phyloP scores from a whole-genome alignment of 2,797 vertebrate genomes.

The Macrochelys suwanniensis region DNA sequence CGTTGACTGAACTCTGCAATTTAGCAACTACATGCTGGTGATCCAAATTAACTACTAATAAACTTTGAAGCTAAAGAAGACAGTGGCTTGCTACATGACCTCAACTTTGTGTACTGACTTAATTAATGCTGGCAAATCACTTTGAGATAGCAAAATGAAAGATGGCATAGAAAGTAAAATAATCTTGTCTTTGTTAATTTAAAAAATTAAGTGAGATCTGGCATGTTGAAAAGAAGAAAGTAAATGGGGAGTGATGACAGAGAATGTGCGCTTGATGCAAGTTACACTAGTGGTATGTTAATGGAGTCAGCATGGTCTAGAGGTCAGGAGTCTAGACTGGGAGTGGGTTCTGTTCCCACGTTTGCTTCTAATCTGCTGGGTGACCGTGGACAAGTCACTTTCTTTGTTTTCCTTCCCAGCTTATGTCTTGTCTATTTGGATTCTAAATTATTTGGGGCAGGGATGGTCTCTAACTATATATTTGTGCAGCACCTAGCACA shows the following conservation, averaged over 20 bases:
- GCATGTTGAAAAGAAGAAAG: neutral
- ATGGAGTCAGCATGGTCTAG: neutral
- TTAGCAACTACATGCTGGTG: neutral
- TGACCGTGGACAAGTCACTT: neutral
- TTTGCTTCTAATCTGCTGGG: neutral
- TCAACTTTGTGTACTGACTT: neutral
- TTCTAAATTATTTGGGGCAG: neutral
- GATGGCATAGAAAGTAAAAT: neutral
- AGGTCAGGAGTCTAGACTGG: neutral
- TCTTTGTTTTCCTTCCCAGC: rapidly evolving
- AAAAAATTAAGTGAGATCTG: neutral
- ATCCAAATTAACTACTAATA: neutral
- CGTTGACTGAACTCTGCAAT: rapidly evolving
- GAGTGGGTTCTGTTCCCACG: neutral
- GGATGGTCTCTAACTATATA: neutral
- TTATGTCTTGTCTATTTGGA: neutral
- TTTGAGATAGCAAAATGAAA: neutral
- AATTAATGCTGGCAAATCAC: rapidly evolving
- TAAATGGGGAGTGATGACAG: neutral
- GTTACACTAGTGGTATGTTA: neutral
- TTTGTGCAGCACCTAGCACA: neutral
- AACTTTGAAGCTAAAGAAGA: neutral
- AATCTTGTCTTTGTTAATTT: neutral
- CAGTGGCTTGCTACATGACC: neutral
- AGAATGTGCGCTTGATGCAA: neutral